These are phyloP conservation scores for Amia ocellicauda DNA, from an alignment of 2,113 vertebrate genomes.

Conservation along the genomic window DNA sequence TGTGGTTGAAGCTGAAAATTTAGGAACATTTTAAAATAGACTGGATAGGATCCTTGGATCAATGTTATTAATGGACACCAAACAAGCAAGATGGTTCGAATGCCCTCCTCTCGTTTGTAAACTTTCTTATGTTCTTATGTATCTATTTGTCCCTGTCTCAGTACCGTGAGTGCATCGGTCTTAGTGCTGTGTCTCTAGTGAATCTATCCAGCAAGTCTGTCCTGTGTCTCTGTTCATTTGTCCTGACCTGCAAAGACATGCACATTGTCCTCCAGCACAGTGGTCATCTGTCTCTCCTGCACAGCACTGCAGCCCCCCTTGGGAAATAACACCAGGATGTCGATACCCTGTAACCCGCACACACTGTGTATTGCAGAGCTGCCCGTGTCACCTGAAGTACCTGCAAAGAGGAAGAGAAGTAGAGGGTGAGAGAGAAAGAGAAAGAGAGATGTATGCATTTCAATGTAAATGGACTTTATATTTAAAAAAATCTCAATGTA, in stretches of 20 bases:
- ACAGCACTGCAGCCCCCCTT: conserved; percentile 71
- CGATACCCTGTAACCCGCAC: conserved; percentile 68
- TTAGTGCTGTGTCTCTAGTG: not conserved
- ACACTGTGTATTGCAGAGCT: conserved; percentile 83
- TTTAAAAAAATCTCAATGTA: no score
- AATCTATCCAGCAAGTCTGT: not conserved
- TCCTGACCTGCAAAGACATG: conserved; percentile 80
- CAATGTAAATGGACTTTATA: no score
- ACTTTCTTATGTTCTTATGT: no score
- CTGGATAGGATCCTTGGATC: no score
- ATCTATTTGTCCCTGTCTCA: no score
- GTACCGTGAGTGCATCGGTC: not conserved
- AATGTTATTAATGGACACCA: no score
- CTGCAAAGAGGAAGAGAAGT: conserved; percentile 49
- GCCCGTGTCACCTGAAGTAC: conserved; percentile 90
- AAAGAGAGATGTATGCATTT: not conserved
- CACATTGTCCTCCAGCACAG: conserved; percentile 78
- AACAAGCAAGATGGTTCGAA: no score
- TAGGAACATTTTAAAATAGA: no score
- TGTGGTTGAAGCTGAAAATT: no score
- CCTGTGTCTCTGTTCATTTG: no score
- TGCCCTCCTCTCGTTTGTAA: no score
- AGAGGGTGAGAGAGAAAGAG: not conserved
- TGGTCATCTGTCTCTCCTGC: conserved; percentile 92
- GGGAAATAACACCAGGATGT: conserved; percentile 82